phyloP scores from a whole-genome alignment of 2,113 vertebrate genomes.

The Campylomormyrus numenius region DNA sequence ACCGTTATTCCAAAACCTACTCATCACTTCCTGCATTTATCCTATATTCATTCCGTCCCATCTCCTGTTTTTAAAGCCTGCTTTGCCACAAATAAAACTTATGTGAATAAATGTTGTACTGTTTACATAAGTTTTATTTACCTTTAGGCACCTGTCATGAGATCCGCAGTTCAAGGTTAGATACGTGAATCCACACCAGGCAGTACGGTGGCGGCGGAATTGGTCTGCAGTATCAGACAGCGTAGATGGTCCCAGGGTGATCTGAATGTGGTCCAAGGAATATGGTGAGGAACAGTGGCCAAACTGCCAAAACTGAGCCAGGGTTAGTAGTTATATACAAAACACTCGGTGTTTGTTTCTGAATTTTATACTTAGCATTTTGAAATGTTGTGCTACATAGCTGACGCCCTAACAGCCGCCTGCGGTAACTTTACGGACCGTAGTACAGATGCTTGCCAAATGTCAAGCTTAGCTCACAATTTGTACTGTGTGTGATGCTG shows the following conservation, averaged over 20 bases:
- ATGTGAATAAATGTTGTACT: background rate
- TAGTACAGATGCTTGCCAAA: background rate
- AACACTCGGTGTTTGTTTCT: background rate
- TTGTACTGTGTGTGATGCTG: background rate
- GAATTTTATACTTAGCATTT: background rate
- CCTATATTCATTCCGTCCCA: background rate
- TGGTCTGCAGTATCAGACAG: background rate
- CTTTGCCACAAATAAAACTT: background rate
- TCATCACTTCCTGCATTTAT: background rate
- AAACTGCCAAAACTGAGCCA: background rate
- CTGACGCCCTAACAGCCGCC: background rate
- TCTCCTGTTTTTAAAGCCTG: background rate
- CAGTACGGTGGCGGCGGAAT: background rate
- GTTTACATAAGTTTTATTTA: background rate
- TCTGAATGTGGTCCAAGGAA: background rate
- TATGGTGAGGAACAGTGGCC: background rate
- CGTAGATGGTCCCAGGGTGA: background rate
- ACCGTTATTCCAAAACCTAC: background rate
- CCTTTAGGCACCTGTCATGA: background rate
- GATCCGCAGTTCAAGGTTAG: background rate
- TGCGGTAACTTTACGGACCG: background rate
- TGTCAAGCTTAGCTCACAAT: background rate
- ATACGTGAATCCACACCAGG: background rate
- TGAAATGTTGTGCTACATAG: background rate
- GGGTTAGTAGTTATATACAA: background rate